These are phyloP conservation scores for Lacanobia oleracea DNA, from an alignment of 2,888 invertebrate genomes.

Conservation along the genomic window DNA sequence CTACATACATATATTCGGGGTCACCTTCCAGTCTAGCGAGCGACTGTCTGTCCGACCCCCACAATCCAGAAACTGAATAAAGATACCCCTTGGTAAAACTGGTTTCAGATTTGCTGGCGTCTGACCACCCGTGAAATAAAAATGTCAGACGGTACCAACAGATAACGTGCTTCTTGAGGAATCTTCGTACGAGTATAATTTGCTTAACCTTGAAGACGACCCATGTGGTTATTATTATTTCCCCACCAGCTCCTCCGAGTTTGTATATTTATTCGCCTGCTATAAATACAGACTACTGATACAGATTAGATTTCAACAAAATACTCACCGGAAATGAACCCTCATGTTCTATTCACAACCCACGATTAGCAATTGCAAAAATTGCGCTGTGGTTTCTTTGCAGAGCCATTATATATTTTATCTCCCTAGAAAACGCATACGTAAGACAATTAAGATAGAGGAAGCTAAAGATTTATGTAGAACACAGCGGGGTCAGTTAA, in stretches of 20 bases:
- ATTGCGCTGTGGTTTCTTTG: conserved; percentile 17
- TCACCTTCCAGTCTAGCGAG: too few relatives aligned
- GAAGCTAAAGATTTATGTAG: conserved; percentile 62
- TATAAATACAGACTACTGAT: background rate
- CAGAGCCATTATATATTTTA: conserved; percentile 53
- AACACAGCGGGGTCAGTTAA: conserved; percentile 60
- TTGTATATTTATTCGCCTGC: background rate
- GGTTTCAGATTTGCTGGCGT: too few relatives aligned
- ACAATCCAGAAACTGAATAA: too few relatives aligned
- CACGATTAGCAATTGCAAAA: conserved; percentile 15
- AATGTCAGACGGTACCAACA: too few relatives aligned
- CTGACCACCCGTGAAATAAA: background rate
- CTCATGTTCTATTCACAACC: background rate
- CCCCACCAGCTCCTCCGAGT: background rate
- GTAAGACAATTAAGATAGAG: conserved; percentile 66
- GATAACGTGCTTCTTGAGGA: too few relatives aligned
- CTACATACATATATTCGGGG: too few relatives aligned
- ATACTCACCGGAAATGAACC: background rate
- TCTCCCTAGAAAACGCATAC: conserved; percentile 62
- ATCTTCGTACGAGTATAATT: too few relatives aligned
- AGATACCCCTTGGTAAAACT: too few relatives aligned
- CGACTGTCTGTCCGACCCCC: too few relatives aligned
- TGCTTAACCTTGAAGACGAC: too few relatives aligned
- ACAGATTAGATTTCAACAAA: background rate
- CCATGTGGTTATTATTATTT: background rate